These are phyloP conservation scores for Hydra vulgaris DNA, from an alignment of 30 jellyfish, hydroid and myxozoan genomes.

Conservation along the genomic window DNA sequence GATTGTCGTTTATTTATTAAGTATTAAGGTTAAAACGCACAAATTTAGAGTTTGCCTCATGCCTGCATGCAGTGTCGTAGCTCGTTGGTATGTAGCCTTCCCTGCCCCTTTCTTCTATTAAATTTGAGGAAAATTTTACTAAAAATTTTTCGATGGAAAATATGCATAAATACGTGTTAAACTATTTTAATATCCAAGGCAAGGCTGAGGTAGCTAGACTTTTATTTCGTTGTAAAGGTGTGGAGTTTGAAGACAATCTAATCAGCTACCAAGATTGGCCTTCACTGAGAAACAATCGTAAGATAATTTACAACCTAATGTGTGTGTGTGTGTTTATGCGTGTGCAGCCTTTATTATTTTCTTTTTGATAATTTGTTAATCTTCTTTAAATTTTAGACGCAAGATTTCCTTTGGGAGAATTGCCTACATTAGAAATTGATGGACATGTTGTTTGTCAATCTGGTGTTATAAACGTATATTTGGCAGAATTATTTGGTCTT, in stretches of 20 bases:
- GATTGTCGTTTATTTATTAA: too few relatives aligned
- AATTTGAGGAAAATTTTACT: too few relatives aligned
- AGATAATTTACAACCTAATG: too few relatives aligned
- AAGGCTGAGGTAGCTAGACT: slow-evolving; percentile 30
- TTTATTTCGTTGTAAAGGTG: slow-evolving; percentile 29
- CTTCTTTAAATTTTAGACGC: background rate
- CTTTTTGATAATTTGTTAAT: background rate
- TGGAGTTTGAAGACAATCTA: slow-evolving; percentile 25
- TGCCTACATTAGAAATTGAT: slow-evolving; percentile 2
- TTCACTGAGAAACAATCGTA: slow-evolving; percentile 14
- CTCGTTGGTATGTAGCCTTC: background rate
- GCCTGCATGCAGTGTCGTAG: too few relatives aligned
- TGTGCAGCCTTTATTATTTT: background rate
- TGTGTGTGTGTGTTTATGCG: too few relatives aligned
- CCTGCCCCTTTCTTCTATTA: too few relatives aligned
- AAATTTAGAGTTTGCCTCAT: too few relatives aligned
- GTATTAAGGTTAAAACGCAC: too few relatives aligned
- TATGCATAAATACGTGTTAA: slow-evolving; percentile 34
- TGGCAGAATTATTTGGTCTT: background rate
- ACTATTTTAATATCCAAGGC: slow-evolving; percentile 20
- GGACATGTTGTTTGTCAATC: slow-evolving; percentile 1
- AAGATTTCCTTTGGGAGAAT: background rate
- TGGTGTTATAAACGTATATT: background rate
- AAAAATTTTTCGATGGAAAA: background rate
- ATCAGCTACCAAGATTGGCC: slow-evolving; percentile 17